Base-by-base conservation (phyloP, 30 jellyfish, hydroid and myxozoan genomes). In the Aurelia sp. region DNA sequence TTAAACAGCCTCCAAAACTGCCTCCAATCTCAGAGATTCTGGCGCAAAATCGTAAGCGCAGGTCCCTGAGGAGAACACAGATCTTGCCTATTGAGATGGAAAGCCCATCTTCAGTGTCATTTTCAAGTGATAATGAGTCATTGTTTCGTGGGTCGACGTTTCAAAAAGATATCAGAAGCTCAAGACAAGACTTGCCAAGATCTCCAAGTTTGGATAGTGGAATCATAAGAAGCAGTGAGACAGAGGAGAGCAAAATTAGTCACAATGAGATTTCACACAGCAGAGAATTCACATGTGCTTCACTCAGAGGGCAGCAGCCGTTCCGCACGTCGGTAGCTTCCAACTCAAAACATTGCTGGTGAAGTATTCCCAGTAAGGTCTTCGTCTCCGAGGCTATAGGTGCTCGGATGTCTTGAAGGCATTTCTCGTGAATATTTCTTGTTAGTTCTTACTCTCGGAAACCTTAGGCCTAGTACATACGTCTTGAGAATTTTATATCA, bases 181-280 rank as follows among this genome's bases (percentile, higher is more conserved):
- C 22, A 21, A 63, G 17, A 13, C 41, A n/a, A 17, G 65, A 47
- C 30, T n/a, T 15, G 41, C 66, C 82, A 27, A 50, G 93, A 30
- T 84, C 87, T 9, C 71, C 93, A 6, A 84, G 93, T 57, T 55
- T 84, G 74, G 93, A 84, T 35, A 84, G 93, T 62, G 93, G 93
- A 3, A 59, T 84, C 35, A 63, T 84, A 3, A 73, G 76, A 47
- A 72, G 68, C 35, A 84, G 93, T 62, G 93, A 76, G 44, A 82
- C 73, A 8, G 92, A 82, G 10, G 93, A 84, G 12, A 40, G 78
- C 35, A 70, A 66, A 73, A 61, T 37, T 1, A 33, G 78, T 9
- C 55, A 44, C 55, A 8, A 44, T 8, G 55, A 44, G 55, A 44
- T 7, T 7, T 44, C 55, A 44, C 3, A 44, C 15, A 44, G 55